Conservation (phyloP, 2,113 vertebrate genomes). For the Pelusios castaneus region DNA sequence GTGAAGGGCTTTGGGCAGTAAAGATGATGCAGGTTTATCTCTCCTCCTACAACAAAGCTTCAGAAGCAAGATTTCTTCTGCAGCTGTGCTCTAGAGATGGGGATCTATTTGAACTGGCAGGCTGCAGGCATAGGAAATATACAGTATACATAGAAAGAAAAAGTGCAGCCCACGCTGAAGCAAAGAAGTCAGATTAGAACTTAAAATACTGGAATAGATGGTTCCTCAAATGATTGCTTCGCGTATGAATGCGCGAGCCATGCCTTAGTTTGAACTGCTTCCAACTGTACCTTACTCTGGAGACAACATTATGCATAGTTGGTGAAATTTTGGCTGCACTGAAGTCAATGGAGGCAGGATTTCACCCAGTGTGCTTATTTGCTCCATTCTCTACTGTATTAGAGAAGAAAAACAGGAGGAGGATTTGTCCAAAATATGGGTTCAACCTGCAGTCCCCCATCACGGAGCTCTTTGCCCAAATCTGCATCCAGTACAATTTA, state of each 20-base stretch:
- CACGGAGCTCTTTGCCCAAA: background rate
- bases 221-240: background rate
- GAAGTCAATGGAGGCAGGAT: background rate
- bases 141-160: background rate
- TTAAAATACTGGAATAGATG: accelerated
- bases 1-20: background rate
- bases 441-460: background rate
- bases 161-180: accelerated
- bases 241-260: accelerated
- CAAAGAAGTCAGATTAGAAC: background rate
- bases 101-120: background rate
- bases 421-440: background rate
- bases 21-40: background rate
- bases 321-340: background rate
- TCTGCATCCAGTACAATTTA: background rate
- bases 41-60: background rate
- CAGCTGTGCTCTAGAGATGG: background rate
- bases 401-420: background rate
- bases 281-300: background rate
- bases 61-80: background rate
- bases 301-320: background rate
- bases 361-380: background rate
- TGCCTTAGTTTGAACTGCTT: background rate
- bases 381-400: background rate
- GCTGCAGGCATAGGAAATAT: background rate